A percentile compares a stretch with the other conserved stretches of the same genome.
Conservation (phyloP, 2,113 vertebrate genomes). For the Ibidorhyncha struthersii region DNA sequence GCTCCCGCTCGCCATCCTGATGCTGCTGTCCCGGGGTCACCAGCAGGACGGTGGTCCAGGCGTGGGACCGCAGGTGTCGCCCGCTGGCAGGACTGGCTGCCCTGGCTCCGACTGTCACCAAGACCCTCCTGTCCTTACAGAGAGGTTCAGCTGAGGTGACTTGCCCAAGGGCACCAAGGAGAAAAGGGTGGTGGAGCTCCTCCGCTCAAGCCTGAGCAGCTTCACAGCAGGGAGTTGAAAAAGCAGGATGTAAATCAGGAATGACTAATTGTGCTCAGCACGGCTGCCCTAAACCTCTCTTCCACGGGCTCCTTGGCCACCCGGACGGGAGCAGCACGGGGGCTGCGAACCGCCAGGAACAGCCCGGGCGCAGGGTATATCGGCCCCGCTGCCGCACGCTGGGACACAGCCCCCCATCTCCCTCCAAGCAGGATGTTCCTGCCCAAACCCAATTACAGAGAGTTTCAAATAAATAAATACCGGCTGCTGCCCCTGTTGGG, state of each 20-base stretch:
- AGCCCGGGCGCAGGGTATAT: not conserved
- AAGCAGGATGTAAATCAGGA: slow-evolving; percentile 51
- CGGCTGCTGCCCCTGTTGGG: not conserved
- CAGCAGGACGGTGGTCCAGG: fast-evolving
- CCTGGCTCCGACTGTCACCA: not conserved
- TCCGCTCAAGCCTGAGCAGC: slow-evolving; percentile 9
- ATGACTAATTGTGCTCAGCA: slow-evolving; percentile 12
- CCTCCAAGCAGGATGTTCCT: not conserved
- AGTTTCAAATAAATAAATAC: not conserved
- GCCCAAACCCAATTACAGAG: not conserved
- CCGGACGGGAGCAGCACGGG: fast-evolving
- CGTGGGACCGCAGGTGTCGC: fast-evolving
- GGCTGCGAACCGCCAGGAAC: not conserved
- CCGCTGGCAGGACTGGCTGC: not conserved
- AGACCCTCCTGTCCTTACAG: not conserved
- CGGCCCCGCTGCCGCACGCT: fast-evolving
- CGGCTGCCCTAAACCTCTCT: not conserved
- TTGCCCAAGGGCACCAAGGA: slow-evolving; percentile 13
- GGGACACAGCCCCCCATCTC: not conserved
- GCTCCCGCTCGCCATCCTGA: fast-evolving
- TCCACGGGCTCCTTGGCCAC: not conserved
- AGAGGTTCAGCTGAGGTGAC: slow-evolving; percentile 17
- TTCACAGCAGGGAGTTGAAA: slow-evolving; percentile 50
- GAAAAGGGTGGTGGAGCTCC: not conserved
- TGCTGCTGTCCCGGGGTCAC: fast-evolving